A percentile compares a stretch with the other conserved stretches of the same genome.
phyloP scores from a whole-genome alignment of 2,888 invertebrate species.

The Cyaniris semiargus region DNA sequence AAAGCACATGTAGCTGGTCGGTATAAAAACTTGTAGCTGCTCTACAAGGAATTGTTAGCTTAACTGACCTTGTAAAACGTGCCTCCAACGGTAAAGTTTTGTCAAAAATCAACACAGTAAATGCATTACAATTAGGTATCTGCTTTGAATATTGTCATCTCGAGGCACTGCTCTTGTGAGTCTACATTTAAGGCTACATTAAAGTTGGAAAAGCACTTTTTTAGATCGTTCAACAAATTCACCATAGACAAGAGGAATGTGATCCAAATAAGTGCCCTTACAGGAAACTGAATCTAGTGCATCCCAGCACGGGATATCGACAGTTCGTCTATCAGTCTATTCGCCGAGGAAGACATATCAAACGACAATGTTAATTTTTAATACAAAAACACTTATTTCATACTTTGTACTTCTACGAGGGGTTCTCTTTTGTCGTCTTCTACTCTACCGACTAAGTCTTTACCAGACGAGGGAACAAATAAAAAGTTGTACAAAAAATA shows the following conservation, averaged over 20 bases:
- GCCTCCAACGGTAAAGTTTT: conserved; percentile 7
- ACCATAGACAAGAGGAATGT: conserved; percentile 36
- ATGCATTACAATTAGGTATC: conserved; percentile 44
- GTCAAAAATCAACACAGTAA: conserved; percentile 31
- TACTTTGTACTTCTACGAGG: conserved; percentile 74
- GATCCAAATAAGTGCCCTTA: conserved; percentile 72
- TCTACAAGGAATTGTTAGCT: background rate
- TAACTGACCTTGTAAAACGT: conserved; percentile 10
- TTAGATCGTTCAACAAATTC: conserved; percentile 51
- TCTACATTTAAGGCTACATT: conserved; percentile 46
- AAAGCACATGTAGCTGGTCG: background rate
- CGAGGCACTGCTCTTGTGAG: conserved; percentile 70
- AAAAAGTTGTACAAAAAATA: conserved; percentile 73
- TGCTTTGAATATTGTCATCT: conserved; percentile 70
- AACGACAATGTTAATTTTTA: conserved; percentile 50
- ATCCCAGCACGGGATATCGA: conserved; percentile 70
- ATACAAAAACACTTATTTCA: conserved; percentile 59
- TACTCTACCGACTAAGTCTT: conserved; percentile 57
- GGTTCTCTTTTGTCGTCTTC: conserved; percentile 53
- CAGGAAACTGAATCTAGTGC: conserved; percentile 69
- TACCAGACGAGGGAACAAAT: conserved; percentile 63
- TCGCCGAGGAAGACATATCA: conserved; percentile 67
- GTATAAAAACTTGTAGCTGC: background rate
- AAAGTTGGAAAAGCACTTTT: conserved; percentile 64
- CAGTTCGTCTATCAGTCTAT: conserved; percentile 70